Percentiles rank a stretch among this genome's conserved stretches.
Conservation (phyloP, 2,113 vertebrate species). For the Pedionomus torquatus region DNA sequence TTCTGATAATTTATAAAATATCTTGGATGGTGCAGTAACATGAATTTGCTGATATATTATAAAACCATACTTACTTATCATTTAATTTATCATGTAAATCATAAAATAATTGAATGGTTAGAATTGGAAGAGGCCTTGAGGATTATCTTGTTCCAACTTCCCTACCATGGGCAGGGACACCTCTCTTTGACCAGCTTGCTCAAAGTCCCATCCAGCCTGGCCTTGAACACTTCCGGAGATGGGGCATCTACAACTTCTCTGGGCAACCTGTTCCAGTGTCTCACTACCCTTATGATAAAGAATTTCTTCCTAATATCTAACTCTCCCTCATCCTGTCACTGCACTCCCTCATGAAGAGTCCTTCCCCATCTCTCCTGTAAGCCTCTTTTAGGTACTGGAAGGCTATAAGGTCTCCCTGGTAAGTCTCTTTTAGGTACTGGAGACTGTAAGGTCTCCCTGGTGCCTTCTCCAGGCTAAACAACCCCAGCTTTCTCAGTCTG, state of each 20-base stretch:
- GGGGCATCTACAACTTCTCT: too few relatives aligned
- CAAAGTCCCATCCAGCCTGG: background rate
- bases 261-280: too few relatives aligned
- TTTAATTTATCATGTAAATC: background rate
- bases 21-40: background rate
- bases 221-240: background rate
- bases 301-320: too few relatives aligned
- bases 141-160: background rate
- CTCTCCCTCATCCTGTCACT: too few relatives aligned
- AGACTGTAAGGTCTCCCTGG: background rate
- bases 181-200: background rate
- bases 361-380: too few relatives aligned
- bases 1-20: background rate
- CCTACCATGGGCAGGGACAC: background rate
- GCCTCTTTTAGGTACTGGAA: too few relatives aligned
- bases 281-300: too few relatives aligned
- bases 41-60: background rate
- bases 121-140: background rate
- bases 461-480: background rate
- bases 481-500: background rate
- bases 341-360: too few relatives aligned
- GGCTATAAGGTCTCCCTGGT: too few relatives aligned
- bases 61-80: background rate
- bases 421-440: background rate
- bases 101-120: background rate